These are phyloP conservation scores for Otis tarda DNA, from an alignment of 2,113 vertebrate species.

Conservation along the genomic window DNA sequence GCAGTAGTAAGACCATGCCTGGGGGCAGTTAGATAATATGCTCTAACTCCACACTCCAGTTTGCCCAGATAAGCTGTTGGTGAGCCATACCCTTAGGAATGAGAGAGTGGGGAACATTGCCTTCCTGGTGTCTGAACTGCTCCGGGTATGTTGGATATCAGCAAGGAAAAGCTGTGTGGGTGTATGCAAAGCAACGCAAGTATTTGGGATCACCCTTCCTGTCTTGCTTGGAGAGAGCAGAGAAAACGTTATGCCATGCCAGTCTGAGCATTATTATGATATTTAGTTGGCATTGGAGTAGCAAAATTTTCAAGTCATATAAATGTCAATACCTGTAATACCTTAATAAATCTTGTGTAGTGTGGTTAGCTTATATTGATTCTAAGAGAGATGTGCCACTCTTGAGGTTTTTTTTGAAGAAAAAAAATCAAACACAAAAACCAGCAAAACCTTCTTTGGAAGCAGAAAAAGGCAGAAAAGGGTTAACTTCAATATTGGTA, in stretches of 20 bases:
- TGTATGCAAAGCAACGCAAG: not conserved
- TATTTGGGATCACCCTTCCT: not conserved
- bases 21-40: not conserved
- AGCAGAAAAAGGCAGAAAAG: not conserved
- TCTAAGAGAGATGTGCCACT: not conserved
- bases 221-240: not conserved
- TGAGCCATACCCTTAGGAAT: slow-evolving; percentile 38
- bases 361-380: not conserved
- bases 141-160: not conserved
- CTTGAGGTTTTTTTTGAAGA: not conserved
- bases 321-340: not conserved
- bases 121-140: not conserved
- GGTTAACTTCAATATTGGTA: not conserved
- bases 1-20: not conserved
- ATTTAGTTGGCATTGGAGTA: not conserved
- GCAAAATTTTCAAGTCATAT: not conserved
- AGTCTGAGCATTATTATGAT: not conserved
- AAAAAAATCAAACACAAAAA: not conserved
- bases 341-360: not conserved
- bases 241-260: not conserved
- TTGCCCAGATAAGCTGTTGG: not conserved
- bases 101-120: not conserved
- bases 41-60: not conserved
- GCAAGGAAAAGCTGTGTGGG: not conserved
- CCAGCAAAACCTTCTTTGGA: not conserved